Conservation (phyloP, 2,797 vertebrate species). For the Channa striata region DNA sequence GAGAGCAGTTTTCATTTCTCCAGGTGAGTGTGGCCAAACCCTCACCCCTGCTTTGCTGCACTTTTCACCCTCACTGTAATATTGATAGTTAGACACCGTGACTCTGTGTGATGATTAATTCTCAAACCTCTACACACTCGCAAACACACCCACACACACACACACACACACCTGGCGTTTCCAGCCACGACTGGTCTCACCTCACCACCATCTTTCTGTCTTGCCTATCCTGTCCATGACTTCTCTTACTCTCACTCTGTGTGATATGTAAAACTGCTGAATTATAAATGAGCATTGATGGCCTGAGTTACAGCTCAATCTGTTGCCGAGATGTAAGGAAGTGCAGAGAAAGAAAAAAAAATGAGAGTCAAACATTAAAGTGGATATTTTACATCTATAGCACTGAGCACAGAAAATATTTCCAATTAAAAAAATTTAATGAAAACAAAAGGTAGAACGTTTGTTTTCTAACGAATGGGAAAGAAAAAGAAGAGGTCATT, state of each 20-base stretch:
- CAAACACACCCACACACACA: neutral
- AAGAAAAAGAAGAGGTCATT: neutral
- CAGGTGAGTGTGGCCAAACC: neutral
- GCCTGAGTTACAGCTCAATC: slow-evolving; percentile 11
- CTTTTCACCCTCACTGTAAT: neutral
- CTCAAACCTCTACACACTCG: neutral
- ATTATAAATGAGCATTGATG: slow-evolving; percentile 42
- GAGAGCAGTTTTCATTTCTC: too few relatives aligned
- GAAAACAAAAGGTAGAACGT: neutral
- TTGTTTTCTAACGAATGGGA: neutral
- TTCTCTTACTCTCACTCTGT: neutral
- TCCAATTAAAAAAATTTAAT: too few relatives aligned
- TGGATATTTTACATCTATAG: neutral
- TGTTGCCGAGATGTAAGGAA: slow-evolving; percentile 28
- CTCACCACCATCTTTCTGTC: neutral
- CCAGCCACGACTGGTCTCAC: slow-evolving; percentile 7
- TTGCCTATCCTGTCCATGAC: neutral
- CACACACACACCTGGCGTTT: slow-evolving; percentile 7
- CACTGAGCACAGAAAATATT: neutral
- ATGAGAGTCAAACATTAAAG: neutral
- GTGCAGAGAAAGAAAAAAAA: neutral
- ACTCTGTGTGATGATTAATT: neutral
- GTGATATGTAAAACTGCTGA: slow-evolving; percentile 24
- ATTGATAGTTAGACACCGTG: neutral
- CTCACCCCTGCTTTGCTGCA: neutral